Evolutionary conservation across 2,113 vertebrate genomes (phyloP).

Genomic region (Marmota flaviventris): DNA sequence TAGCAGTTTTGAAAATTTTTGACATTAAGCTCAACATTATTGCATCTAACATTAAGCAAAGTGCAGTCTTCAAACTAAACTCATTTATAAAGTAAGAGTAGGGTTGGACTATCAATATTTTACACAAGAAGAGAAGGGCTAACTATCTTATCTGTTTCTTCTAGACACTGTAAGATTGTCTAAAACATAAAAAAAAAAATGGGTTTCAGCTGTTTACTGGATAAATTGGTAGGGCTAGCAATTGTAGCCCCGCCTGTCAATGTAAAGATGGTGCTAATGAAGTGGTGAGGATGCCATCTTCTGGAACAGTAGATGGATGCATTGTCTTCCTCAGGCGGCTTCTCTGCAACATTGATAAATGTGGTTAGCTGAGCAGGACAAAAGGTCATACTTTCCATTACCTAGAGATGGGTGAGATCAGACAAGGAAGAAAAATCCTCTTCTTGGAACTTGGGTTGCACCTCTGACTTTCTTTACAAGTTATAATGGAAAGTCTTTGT

Average conservation of each 20-base stretch:
- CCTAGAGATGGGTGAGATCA: background rate
- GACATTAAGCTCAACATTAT: background rate
- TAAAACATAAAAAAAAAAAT: background rate
- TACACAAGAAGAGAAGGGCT: background rate
- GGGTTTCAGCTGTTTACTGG: background rate
- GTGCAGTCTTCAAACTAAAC: background rate
- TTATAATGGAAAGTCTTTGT: constrained; percentile 59
- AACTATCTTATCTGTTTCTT: background rate
- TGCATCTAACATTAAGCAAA: constrained; percentile 13
- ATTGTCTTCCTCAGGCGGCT: background rate
- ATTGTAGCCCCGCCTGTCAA: background rate
- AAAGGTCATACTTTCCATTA: constrained; percentile 20
- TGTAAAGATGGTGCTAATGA: background rate
- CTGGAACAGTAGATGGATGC: background rate
- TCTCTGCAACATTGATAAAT: background rate
- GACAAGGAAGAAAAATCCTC: background rate
- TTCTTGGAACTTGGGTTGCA: background rate
- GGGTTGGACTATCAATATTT: background rate
- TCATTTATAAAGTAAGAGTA: background rate
- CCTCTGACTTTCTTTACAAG: background rate
- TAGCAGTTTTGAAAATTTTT: background rate
- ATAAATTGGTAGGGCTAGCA: too few species aligned
- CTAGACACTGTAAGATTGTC: background rate
- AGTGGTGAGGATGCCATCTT: constrained; percentile 60
- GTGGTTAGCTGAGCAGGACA: background rate